phyloP scores from a whole-genome alignment of 2,888 invertebrate genomes.

The Druceiella hillmani region DNA sequence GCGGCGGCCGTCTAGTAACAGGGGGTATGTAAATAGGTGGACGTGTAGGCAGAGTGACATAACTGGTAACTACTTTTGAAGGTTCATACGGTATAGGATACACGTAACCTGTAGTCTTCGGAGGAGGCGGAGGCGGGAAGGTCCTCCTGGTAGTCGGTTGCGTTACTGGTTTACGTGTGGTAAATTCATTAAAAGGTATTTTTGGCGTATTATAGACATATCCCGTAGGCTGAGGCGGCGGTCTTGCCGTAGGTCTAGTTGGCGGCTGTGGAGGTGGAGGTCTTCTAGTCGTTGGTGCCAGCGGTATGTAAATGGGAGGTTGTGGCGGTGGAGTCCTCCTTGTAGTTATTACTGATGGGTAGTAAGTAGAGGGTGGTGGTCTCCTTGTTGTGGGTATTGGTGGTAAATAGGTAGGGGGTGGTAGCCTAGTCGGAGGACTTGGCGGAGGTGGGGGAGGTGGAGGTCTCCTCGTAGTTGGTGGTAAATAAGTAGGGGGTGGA shows the following conservation, averaged over 20 bases:
- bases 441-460: conserved; percentile 15
- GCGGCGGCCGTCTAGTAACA: neutral
- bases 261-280: conserved; percentile 20
- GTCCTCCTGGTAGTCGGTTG: conserved; percentile 28
- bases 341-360: conserved; percentile 7
- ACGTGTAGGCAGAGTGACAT: conserved; percentile 19
- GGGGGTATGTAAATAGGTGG: conserved; percentile 4
- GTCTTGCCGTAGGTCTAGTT: conserved; percentile 22
- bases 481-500: conserved; percentile 14
- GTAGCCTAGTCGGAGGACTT: conserved; percentile 12
- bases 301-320: conserved; percentile 18
- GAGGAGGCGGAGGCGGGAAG: conserved; percentile 25
- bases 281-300: conserved; percentile 11
- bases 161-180: conserved; percentile 16
- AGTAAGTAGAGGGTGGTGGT: conserved; percentile 14
- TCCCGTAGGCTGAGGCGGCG: conserved; percentile 13
- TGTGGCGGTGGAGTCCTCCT: conserved; percentile 19
- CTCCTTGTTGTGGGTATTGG: conserved; percentile 21
- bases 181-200: conserved; percentile 3
- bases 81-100: conserved; percentile 20
- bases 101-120: conserved; percentile 24
- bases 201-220: conserved; percentile 4
- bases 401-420: conserved; percentile 19
- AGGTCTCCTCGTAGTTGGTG: conserved; percentile 18
- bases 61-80: no score